Percentiles rank a stretch among this genome's conserved stretches.
phyloP scores from a whole-genome alignment of 2,888 invertebrate genomes.

The Megastigmus dorsalis region DNA sequence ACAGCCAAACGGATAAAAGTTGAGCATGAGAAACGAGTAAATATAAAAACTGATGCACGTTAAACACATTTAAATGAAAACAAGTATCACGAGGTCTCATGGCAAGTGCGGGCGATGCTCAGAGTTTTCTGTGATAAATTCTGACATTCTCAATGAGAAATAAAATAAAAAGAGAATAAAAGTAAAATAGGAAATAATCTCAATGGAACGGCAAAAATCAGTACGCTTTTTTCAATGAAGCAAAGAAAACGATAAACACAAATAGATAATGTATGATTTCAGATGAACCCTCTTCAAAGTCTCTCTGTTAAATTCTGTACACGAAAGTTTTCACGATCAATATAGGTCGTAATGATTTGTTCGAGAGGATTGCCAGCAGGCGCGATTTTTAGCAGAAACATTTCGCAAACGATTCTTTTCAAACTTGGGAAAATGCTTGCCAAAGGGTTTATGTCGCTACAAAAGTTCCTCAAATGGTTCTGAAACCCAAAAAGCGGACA shows the following conservation, averaged over 20 bases:
- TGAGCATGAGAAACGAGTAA: constrained; percentile 38
- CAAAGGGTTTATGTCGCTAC: no score
- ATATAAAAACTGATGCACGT: constrained; percentile 35
- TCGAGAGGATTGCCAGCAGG: constrained; percentile 19
- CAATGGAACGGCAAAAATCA: constrained; percentile 69
- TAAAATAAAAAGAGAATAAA: constrained; percentile 39
- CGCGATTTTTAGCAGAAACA: no score
- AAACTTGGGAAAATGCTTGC: no score
- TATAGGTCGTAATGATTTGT: background rate
- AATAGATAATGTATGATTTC: constrained; percentile 62
- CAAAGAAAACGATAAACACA: constrained; percentile 53
- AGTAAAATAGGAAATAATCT: constrained; percentile 46
- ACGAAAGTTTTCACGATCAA: constrained; percentile 58
- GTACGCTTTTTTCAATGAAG: constrained; percentile 61
- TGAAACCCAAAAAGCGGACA: no score
- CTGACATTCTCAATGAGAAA: constrained; percentile 56
- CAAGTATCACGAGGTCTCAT: constrained; percentile 43
- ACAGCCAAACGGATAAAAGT: constrained; percentile 51
- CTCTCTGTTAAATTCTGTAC: constrained; percentile 61
- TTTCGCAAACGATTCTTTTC: no score
- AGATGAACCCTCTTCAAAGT: constrained; percentile 63
- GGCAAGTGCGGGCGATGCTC: constrained; percentile 42
- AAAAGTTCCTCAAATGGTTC: no score
- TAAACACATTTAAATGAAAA: constrained; percentile 26
- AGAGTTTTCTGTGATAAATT: constrained; percentile 61